Percentiles rank a stretch among this genome's conserved stretches.
These are phyloP conservation scores for Fregetta grallaria DNA, from an alignment of 2,113 vertebrate species.

Conservation along the genomic window DNA sequence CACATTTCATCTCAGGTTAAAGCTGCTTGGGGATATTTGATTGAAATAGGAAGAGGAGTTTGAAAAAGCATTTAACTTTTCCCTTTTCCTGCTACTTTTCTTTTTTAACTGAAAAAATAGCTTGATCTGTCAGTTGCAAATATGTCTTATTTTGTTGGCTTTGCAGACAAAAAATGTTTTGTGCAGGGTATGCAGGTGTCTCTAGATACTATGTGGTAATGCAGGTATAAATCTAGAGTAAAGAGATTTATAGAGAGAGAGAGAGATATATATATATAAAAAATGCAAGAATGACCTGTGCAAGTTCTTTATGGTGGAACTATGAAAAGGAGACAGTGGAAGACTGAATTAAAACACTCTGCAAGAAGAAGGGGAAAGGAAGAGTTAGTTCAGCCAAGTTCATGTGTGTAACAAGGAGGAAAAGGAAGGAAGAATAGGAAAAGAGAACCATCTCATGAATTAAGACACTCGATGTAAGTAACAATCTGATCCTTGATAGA, in stretches of 20 bases:
- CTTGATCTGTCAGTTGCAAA: neutral
- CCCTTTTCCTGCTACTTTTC: neutral
- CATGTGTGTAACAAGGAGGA: neutral
- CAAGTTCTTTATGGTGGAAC: neutral
- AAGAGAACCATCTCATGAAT: neutral
- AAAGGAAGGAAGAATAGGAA: neutral
- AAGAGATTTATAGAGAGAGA: neutral
- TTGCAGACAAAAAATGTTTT: neutral
- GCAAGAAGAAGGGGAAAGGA: neutral
- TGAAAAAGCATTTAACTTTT: neutral
- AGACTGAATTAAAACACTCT: neutral
- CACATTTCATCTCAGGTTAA: neutral
- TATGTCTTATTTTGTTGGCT: neutral
- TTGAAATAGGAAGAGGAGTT: neutral
- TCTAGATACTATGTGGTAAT: neutral
- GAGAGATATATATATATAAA: neutral
- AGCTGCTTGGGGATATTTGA: constrained; percentile 3
- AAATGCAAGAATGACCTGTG: neutral
- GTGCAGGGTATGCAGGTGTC: neutral
- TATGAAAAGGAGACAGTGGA: neutral
- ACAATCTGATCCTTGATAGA: neutral
- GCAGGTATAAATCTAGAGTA: neutral
- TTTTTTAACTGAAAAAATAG: neutral
- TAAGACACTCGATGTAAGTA: neutral
- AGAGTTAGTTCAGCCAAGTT: neutral